Percentiles rank a stretch among this genome's conserved stretches.
Conservation (phyloP, 2,797 vertebrate genomes). For the Oreonectes daqikongensis region DNA sequence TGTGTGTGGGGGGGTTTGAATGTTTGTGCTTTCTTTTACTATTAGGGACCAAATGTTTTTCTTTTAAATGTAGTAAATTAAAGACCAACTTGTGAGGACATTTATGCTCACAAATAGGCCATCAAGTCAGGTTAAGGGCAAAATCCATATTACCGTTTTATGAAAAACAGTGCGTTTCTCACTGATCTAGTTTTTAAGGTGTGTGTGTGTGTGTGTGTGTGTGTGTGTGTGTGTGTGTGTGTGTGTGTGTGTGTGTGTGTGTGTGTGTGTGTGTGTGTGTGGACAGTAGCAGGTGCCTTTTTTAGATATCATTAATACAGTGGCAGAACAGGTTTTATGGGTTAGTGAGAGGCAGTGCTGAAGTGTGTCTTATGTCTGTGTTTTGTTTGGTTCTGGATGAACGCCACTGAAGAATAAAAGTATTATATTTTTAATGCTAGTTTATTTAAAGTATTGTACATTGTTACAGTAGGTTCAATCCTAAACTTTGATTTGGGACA, state of each 20-base stretch:
- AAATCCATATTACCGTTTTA: neutral
- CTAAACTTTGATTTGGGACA: too few species aligned
- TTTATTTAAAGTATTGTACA: neutral
- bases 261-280: neutral
- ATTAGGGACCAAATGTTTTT: too few species aligned
- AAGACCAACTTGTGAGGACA: too few species aligned
- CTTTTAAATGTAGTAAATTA: too few species aligned
- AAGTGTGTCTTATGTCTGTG: conserved; percentile 32
- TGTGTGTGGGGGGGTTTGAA: too few species aligned
- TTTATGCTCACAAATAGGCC: neutral
- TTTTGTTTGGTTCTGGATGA: conserved; percentile 7
- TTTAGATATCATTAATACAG: neutral
- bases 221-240: conserved; percentile 18
- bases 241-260: conserved; percentile 12
- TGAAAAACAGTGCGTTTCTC: neutral
- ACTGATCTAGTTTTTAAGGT: conserved; percentile 4
- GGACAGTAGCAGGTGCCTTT: neutral
- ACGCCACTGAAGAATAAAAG: neutral
- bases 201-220: conserved; percentile 31
- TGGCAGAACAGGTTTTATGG: conserved; percentile 19
- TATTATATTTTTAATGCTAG: neutral
- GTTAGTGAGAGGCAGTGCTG: conserved; percentile 13
- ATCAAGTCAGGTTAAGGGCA: neutral
- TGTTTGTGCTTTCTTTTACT: too few species aligned
- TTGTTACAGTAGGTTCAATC: conserved; percentile 1